Base-by-base conservation (phyloP, 2,888 invertebrate genomes). In the Phortica magna region DNA sequence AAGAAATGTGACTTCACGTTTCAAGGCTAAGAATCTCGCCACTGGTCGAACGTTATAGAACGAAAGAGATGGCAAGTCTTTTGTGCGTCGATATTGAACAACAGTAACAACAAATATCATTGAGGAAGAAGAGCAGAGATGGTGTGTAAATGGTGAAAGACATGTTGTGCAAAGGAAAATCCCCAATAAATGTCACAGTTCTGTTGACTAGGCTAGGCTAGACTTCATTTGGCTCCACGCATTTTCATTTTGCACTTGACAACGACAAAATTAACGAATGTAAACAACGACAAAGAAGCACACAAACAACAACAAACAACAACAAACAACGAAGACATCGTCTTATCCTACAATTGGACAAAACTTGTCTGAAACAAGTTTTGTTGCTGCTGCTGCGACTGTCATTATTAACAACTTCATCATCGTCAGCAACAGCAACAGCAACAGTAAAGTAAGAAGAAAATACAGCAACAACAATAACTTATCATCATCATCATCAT, bases 331-430 rank as follows among this genome's bases (percentile, higher is more conserved):
- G 76, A 80, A 79, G 79, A 64, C 19, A 64, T 39, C 42, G 53
- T 43, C n/a, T 64, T 79, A 81, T 80, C 80, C 85, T 88, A 87
- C 85, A 80, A 87, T 85, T 84, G 87, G 84, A 85, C 83, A 85
- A 88, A 80, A 80, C 86, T 83, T 87, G 64, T 14, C 59, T 43
- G 19, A 74, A 59, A 65, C 74, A 19, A 74, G 53, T 64, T 48
- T 41, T n/a, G 48, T 79, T 88, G 83, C 79, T 73, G 83, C 79
- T 73, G 67, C 22, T 74, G 70, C 7, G 73, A 57, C 64, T 39
- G 55, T 71, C 39, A 71, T 55, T 55, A 57, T 55, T 57, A 14
- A 7, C 65, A 19, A 57, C 61, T 39, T 17, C 74, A 12, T 70
- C 48, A 55, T 70, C 74, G n/a, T 59, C 48, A 64, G 57, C 61